phyloP scores from a whole-genome alignment of 2,888 invertebrate species.

The Augochlorella aurata region DNA sequence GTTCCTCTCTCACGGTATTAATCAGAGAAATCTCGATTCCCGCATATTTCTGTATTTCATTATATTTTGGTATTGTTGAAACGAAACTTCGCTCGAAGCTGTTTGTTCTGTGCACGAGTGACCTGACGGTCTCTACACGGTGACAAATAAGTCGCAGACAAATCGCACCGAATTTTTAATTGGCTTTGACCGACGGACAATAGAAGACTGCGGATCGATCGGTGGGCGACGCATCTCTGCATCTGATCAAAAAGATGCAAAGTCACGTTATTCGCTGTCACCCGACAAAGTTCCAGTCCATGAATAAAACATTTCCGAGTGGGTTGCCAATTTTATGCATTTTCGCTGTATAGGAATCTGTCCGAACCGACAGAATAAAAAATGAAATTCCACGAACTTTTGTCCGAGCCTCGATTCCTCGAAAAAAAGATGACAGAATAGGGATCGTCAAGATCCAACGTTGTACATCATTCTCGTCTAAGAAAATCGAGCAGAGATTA shows the following conservation, averaged over 20 bases:
- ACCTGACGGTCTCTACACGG: not conserved
- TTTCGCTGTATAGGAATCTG: not conserved
- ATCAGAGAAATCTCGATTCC: not conserved
- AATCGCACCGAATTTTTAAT: not conserved
- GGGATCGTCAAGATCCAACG: too few relatives aligned
- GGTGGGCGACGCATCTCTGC: not conserved
- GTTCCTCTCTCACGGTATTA: not conserved
- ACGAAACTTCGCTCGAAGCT: not conserved
- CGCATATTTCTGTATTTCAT: not conserved
- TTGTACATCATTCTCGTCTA: not conserved
- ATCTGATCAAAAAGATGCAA: slow-evolving; percentile 2
- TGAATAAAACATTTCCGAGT: not conserved
- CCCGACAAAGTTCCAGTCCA: not conserved
- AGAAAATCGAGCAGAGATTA: not conserved
- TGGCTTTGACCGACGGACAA: not conserved
- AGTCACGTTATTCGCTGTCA: not conserved
- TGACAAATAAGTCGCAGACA: not conserved
- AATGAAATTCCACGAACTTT: slow-evolving; percentile 9
- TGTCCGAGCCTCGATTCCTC: not conserved
- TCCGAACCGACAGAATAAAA: not conserved
- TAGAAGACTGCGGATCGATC: not conserved
- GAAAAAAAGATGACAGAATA: too few relatives aligned
- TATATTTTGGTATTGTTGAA: too few relatives aligned
- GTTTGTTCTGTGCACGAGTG: not conserved
- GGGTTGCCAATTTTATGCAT: not conserved